These are phyloP conservation scores for Ranitomeya variabilis DNA, from an alignment of 2,113 vertebrate species.

Conservation along the genomic window DNA sequence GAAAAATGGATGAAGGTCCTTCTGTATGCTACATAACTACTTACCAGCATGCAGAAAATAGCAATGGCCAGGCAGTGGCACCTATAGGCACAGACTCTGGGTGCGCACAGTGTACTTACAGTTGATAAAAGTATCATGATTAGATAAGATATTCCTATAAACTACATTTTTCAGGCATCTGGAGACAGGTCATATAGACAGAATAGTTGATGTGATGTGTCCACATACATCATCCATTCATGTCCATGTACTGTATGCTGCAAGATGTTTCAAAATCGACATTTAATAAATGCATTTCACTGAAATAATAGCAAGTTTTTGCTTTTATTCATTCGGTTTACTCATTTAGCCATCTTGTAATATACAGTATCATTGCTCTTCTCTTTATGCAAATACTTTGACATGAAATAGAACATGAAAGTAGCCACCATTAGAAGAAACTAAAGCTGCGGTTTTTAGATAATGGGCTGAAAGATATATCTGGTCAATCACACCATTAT, in stretches of 20 bases:
- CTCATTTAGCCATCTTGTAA: too few species aligned
- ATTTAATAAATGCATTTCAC: not conserved
- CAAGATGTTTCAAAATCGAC: not conserved
- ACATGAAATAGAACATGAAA: too few species aligned
- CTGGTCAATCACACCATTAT: too few species aligned
- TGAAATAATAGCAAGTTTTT: not conserved
- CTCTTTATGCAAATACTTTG: too few species aligned
- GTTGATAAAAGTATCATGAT: not conserved
- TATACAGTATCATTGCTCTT: too few species aligned
- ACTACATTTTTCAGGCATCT: not conserved
- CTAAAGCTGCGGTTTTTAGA: too few species aligned
- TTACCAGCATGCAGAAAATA: slow-evolving; percentile 15
- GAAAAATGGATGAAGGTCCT: slow-evolving; percentile 2
- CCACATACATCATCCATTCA: not conserved
- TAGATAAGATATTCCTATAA: not conserved
- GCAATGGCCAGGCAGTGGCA: not conserved
- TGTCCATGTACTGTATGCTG: too few species aligned
- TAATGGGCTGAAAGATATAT: too few species aligned
- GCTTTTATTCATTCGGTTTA: too few species aligned
- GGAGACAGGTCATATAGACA: not conserved
- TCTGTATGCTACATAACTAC: slow-evolving; percentile 28
- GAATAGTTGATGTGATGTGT: not conserved
- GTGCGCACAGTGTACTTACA: too few species aligned
- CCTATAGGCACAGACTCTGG: not conserved
- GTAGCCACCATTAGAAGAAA: too few species aligned